These are phyloP conservation scores for Cephus pygmeus DNA, from an alignment of 2,888 invertebrate genomes.

Conservation along the genomic window DNA sequence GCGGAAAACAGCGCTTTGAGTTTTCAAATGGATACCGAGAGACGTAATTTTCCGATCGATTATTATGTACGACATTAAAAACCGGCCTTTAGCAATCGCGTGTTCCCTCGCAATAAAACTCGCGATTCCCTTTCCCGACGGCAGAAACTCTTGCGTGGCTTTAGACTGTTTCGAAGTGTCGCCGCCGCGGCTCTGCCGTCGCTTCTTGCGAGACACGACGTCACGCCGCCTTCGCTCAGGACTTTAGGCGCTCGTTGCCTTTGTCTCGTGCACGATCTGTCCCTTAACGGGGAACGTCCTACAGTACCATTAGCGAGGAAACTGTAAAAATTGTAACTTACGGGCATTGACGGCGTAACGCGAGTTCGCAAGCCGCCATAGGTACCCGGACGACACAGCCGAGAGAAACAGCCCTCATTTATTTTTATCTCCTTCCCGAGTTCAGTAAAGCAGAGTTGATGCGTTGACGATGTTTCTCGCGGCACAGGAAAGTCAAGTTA, in stretches of 20 bases:
- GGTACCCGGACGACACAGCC: neutral
- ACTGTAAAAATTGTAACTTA: conserved; percentile 3
- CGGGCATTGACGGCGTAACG: neutral
- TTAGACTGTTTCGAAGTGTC: neutral
- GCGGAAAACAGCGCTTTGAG: neutral
- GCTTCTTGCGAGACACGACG: neutral
- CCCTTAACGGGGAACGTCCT: neutral
- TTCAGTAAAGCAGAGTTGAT: conserved; percentile 39
- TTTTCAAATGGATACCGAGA: neutral
- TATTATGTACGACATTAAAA: neutral
- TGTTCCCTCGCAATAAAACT: neutral
- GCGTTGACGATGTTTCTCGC: conserved; percentile 32
- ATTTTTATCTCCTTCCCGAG: conserved; percentile 41
- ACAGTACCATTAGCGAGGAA: conserved; percentile 1
- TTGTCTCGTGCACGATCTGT: neutral
- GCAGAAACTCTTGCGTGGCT: neutral
- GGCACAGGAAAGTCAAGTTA: conserved; percentile 23
- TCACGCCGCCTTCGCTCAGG: neutral
- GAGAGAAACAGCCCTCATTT: conserved; percentile 23
- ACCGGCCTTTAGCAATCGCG: neutral
- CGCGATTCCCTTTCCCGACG: neutral
- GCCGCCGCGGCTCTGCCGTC: neutral
- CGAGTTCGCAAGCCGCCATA: neutral
- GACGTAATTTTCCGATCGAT: neutral
- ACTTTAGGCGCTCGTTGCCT: neutral